Evolutionary conservation across 2,113 vertebrate species (phyloP), one percentile per base, ranked within the genome.

Genomic region (Pelvicachromis taeniatus): DNA sequence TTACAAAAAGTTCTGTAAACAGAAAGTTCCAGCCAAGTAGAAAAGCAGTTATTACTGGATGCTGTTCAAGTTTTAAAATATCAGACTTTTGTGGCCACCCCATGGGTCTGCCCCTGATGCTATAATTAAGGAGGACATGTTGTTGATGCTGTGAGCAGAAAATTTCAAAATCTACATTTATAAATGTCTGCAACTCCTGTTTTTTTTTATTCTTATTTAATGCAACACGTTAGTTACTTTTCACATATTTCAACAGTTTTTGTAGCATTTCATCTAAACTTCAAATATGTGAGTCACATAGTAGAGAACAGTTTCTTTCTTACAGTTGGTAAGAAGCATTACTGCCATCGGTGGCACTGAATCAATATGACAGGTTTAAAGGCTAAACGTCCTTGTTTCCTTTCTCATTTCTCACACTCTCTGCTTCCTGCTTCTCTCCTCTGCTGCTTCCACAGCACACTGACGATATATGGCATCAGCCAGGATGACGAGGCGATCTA

Each of bases 401-500:
- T 48, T 52, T 10, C 17, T 59, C 73, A 8, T 82, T 50, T 77
- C 58, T 42, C 5, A 8, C 2, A n/a, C 53, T 54, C 63, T 31
- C 75, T 58, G 48, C 19, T 68, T 63, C 33, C 21, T 3, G 68
- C 26, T 52, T 31, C 16, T 61, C 11, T 31, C 31, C 45, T 5
- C 48, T 19, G 0, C 48, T 93, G 79, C 86, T 85, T 61, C 88
- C 78, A 6, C 59, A 99, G 99, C 95, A 98, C 99, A 0, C 94
- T 99, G 85, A 98, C 97, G 21, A 98, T 99, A 93, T 97, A 97
- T 0, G 96, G 97, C 80, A 97, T 99, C 16, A 97, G 97, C 86
- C 97, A 97, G 80, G 97, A 97, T 0, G 98, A 99, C 2, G 99
- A 99, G 90, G 99, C 98, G 73, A 99, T 99, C 94, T 99, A 99